A percentile compares a stretch with the other conserved stretches of the same genome.
These are phyloP conservation scores for Hyaena hyaena DNA, from an alignment of 2,113 vertebrate genomes.

Conservation along the genomic window DNA sequence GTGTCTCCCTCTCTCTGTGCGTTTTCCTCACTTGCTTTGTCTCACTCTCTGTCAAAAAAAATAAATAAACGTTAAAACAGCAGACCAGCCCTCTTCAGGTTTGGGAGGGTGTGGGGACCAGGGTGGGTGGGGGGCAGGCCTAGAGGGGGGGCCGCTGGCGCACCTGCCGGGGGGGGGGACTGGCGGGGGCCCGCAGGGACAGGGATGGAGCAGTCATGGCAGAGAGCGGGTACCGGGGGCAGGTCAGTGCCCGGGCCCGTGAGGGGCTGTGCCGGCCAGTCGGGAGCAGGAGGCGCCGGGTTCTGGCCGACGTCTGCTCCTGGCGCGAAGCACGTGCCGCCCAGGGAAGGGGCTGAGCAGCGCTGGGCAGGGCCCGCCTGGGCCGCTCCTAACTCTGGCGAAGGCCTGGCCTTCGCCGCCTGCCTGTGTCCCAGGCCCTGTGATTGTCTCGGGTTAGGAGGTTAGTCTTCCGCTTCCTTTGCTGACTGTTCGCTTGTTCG, in stretches of 20 bases:
- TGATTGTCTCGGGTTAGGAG: too few relatives aligned
- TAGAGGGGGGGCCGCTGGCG: background rate
- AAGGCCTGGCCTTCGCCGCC: too few relatives aligned
- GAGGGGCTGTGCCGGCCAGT: background rate
- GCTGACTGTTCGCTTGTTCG: too few relatives aligned
- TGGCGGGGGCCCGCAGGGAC: background rate
- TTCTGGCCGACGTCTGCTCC: background rate
- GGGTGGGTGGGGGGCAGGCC: background rate
- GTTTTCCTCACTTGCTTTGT: accelerated
- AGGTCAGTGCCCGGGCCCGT: background rate
- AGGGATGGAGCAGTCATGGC: background rate
- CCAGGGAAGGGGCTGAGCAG: background rate
- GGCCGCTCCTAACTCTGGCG: too few relatives aligned
- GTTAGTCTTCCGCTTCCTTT: too few relatives aligned
- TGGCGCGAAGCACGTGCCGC: background rate
- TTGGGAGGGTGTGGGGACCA: background rate
- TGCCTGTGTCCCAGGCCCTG: too few relatives aligned
- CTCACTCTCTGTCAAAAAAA: background rate
- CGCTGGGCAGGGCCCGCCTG: too few relatives aligned
- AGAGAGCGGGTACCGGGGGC: too few relatives aligned
- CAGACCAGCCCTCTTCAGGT: background rate
- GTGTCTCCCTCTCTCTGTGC: background rate
- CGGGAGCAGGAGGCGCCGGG: background rate
- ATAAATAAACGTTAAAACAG: background rate
- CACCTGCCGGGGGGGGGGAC: accelerated